Evolutionary conservation across 1,140 invertebrate genomes (phyloP).

Genomic region (Heliothis subflexa): DNA sequence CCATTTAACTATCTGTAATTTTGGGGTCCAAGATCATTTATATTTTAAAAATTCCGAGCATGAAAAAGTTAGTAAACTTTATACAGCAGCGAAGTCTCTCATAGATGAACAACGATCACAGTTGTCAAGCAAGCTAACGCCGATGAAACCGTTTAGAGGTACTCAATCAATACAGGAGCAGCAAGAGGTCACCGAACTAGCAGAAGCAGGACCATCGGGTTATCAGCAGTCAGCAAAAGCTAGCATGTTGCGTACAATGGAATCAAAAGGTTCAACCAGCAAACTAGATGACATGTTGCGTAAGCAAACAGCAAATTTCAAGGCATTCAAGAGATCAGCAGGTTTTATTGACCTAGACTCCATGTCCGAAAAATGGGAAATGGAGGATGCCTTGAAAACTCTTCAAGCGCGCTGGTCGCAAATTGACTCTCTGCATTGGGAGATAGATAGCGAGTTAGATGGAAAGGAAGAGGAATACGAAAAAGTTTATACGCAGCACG

Average conservation of each 20-base stretch:
- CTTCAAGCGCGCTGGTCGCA: slow-evolving; percentile 29
- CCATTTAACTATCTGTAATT: not conserved
- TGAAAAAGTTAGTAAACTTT: not conserved
- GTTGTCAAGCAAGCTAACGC: not conserved
- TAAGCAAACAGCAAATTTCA: slow-evolving; percentile 30
- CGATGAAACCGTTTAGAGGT: not conserved
- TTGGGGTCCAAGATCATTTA: not conserved
- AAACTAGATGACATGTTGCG: slow-evolving; percentile 32
- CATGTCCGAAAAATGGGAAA: slow-evolving; percentile 45
- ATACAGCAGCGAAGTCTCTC: not conserved
- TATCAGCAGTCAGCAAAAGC: not conserved
- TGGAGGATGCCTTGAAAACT: slow-evolving; percentile 19
- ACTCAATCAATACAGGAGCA: not conserved
- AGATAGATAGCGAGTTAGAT: slow-evolving; percentile 7
- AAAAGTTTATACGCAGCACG: not conserved
- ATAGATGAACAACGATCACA: not conserved
- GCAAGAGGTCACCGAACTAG: not conserved
- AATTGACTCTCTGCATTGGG: slow-evolving; percentile 12
- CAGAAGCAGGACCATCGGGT: not conserved
- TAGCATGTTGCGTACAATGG: not conserved
- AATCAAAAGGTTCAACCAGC: slow-evolving; percentile 8
- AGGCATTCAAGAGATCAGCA: slow-evolving; percentile 16
- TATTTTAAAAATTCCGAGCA: not conserved
- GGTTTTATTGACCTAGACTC: slow-evolving; percentile 28
- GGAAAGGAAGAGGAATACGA: slow-evolving; percentile 28